Evolutionary conservation across 2,797 vertebrate genomes (phyloP), one percentile per base, ranked within the genome.

Genomic region (Podargus strigoides): DNA sequence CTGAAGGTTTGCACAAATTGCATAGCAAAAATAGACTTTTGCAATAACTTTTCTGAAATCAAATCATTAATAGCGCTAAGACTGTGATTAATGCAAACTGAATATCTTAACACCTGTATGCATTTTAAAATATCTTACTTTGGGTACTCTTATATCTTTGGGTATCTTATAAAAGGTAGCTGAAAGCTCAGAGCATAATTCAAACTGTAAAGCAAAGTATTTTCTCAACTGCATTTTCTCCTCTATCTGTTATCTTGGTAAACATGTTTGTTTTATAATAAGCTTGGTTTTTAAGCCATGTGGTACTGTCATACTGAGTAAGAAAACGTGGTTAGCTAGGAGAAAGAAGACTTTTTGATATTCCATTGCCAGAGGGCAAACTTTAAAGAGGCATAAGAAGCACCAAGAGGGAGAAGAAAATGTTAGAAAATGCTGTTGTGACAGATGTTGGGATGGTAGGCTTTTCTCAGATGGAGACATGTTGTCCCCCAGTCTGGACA

Each of bases 391-490:
- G n/a, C 17, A 49, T 50, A 75, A 92, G 87, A 89, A 83, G 20
- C 20, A 80, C 42, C 53, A 74, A 94, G 59, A 88, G 59, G 55
- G 84, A 94, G 75, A 89, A 82, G 47, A 93, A 93, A 79, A 88
- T 36, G 47, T 76, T 89, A 92, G 59, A 59, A 93, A 77, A 68
- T 74, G 41, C 64, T 80, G 75, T 72, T 83, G 72, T 87, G 82
- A 92, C 79, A 92, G 82, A 83, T 93, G 82, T 85, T 78, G 68
- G 80, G 82, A 72, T 83, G 42, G 85, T 87, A 92, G 47, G 75
- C 72, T 85, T 78, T 60, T 92, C 64, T 95, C 82, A 91, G 75
- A 81, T 64, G 66, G 79, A 87, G 73, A 64, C 7, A 62, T 62
- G 30, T 39, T 87, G 85, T 80, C 92, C 76, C 87, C 42, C 73